Conservation (phyloP, 1,140 invertebrate genomes). For the Myzus persicae region DNA sequence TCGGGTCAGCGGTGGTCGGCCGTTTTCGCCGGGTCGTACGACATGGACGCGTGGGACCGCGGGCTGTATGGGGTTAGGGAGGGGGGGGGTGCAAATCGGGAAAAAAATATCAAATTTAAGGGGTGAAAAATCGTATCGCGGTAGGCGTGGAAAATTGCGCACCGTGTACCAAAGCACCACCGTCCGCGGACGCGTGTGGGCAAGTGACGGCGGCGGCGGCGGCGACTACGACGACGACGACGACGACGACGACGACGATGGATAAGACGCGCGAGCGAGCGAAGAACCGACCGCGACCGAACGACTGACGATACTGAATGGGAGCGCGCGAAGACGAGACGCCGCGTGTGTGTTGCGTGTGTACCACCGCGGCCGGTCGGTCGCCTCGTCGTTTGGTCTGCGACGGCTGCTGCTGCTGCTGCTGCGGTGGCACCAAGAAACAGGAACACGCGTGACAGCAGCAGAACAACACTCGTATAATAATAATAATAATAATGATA, state of each 20-base stretch:
- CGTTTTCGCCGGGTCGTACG: neutral
- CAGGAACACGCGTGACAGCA: neutral
- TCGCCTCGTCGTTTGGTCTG: neutral
- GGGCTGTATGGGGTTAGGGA: neutral
- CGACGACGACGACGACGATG: neutral
- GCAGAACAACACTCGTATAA: neutral
- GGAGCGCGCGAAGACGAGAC: slow-evolving; percentile 24
- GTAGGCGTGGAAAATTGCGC: neutral
- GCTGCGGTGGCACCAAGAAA: slow-evolving; percentile 6
- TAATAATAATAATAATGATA: too few relatives aligned
- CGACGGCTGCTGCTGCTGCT: neutral
- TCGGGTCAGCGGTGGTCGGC: neutral
- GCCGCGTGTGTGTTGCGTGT: slow-evolving; percentile 14
- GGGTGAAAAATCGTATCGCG: neutral
- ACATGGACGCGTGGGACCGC: neutral
- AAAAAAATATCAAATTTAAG: neutral
- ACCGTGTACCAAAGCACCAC: neutral
- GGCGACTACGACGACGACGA: neutral
- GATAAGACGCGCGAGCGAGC: neutral
- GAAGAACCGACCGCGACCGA: neutral
- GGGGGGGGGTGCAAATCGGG: neutral
- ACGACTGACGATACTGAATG: slow-evolving; percentile 50
- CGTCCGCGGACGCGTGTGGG: neutral
- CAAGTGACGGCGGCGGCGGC: neutral
- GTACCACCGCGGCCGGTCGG: neutral